Evolutionary conservation across 2,888 invertebrate species (phyloP), one percentile per base, ranked within the genome.

Genomic region (Oscheius sp.): DNA sequence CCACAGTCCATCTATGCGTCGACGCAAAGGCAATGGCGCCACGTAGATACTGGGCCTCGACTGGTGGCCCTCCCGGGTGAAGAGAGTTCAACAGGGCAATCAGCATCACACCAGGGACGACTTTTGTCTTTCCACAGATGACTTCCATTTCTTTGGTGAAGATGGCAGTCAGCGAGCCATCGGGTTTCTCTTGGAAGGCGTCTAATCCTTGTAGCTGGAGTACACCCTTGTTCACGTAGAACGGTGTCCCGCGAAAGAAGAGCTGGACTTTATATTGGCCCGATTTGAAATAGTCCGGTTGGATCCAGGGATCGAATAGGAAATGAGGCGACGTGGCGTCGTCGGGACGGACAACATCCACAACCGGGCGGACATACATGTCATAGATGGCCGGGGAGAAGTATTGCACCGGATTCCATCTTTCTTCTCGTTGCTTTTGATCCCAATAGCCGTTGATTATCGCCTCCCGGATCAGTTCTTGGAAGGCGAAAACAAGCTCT

Each of bases 191-290:
- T 9, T 75, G 72, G 35, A 35, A 35, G 35, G 35, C 35, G 3
- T 35, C 5, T 9, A 35, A 35, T 59, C 83, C 83, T 52, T 80
- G 74, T 1, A 78, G 71, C 13, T 76, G 70, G 43, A 84, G 52
- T 1, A 84, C 53, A 7, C 83, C 84, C n/a, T 72, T 73, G 63
- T 84, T 84, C 27, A 83, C 73, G 66, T 79, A 82, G 72, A 81
- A 84, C 1, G 58, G 53, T 5, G 77, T 80, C 13, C 83, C 83
- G 12, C 76, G 68, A 58, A 84, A 80, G 29, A 78, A n/a, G 43
- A 84, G 49, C 18, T 71, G 52, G 0, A 73, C 35, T 35, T 76
- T 76, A 9, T 35, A 9, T 6, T 9, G 35, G 55, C 23, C 16
- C 1, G 49, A 29, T 9, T 49, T 2, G 52, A 66, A 66, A 29